phyloP scores from a whole-genome alignment of 1,140 invertebrate genomes.

The Cephus cinctus region DNA sequence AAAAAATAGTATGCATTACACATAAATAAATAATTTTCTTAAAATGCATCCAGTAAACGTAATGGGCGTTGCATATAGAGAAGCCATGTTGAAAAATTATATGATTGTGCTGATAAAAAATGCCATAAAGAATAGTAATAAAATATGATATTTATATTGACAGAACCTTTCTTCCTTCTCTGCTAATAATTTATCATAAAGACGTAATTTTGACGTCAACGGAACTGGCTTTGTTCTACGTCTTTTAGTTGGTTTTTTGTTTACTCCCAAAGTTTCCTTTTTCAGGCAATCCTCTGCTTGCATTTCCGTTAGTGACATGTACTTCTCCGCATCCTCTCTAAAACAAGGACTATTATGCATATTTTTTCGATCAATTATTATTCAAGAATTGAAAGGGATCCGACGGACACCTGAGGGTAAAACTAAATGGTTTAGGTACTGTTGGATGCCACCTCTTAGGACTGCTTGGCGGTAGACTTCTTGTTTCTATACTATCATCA shows the following conservation, averaged over 20 bases:
- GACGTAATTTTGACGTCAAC: conserved; percentile 65
- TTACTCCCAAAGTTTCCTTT: conserved; percentile 54
- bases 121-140: no score
- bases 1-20: no score
- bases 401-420: conserved; percentile 67
- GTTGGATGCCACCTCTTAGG: conserved; percentile 54
- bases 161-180: conserved; percentile 69
- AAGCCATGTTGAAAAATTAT: no score
- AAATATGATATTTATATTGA: no score
- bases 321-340: conserved; percentile 66
- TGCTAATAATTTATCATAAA: conserved; percentile 69
- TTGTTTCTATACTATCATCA: conserved; percentile 44
- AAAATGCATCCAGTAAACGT: no score
- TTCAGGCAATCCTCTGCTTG: conserved; percentile 47
- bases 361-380: no score
- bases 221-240: conserved; percentile 62
- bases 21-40: no score
- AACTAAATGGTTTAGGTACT: conserved; percentile 66
- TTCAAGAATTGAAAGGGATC: conserved; percentile 6
- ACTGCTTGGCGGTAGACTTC: conserved; percentile 42
- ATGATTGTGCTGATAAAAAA: neutral
- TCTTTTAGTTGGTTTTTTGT: conserved; percentile 44
- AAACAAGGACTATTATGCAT: no score
- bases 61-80: no score
- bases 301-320: conserved; percentile 33